These are phyloP conservation scores for Archivesica marissinica DNA, from an alignment of 1,140 invertebrate species.

Conservation along the genomic window DNA sequence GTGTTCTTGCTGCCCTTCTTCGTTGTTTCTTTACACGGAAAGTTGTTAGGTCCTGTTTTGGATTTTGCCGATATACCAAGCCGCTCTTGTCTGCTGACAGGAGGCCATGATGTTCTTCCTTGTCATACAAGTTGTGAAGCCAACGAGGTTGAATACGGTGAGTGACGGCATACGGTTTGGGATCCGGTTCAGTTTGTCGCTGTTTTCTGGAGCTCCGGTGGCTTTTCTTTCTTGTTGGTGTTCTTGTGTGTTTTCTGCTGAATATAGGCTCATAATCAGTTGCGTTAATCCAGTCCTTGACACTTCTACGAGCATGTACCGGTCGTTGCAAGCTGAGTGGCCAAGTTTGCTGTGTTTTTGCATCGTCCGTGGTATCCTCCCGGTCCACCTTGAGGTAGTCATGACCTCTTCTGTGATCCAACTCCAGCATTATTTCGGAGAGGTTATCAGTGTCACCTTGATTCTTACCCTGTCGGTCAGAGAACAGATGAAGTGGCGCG, in stretches of 20 bases:
- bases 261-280: constrained; percentile 39
- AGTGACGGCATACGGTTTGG: neutral
- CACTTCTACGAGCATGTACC: constrained; percentile 24
- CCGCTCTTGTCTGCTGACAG: constrained; percentile 33
- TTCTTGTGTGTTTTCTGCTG: constrained; percentile 22
- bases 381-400: constrained; percentile 1
- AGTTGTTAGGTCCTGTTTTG: neutral
- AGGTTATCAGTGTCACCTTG: neutral
- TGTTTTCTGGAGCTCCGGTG: neutral
- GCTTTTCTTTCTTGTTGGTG: constrained; percentile 43
- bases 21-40: constrained; percentile 37
- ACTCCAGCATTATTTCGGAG: neutral
- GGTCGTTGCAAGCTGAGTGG: constrained; percentile 30
- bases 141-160: constrained; percentile 59
- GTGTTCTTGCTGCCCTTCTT: constrained; percentile 39
- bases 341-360: constrained; percentile 44
- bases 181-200: neutral
- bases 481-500: constrained; percentile 3
- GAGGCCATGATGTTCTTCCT: constrained; percentile 43
- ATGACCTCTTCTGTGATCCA: constrained; percentile 4
- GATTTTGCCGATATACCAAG: constrained; percentile 21
- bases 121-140: constrained; percentile 59
- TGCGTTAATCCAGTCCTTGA: constrained; percentile 57
- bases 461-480: constrained; percentile 11
- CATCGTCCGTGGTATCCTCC: neutral